Conservation (phyloP, 2,888 invertebrate genomes). For the Colostygia pectinataria region DNA sequence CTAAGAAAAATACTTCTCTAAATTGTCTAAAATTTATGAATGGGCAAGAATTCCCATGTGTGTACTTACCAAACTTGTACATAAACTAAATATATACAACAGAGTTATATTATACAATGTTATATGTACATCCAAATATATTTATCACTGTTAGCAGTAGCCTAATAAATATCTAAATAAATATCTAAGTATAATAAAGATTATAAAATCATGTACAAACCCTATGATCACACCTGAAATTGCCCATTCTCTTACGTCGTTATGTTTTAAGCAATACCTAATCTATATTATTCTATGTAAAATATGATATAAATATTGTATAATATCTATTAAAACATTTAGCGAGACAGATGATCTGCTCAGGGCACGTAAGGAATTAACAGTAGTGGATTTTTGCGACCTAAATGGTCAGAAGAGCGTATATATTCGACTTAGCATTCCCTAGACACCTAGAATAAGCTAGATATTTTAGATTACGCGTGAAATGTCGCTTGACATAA, state of each 20-base stretch:
- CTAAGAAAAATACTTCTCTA: conserved; percentile 12
- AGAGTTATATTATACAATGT: conserved; percentile 2
- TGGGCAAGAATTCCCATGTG: conserved; percentile 18
- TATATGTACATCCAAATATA: conserved; percentile 20
- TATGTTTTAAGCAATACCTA: conserved; percentile 33
- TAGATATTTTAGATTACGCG: conserved; percentile 53
- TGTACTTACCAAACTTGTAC: conserved; percentile 9
- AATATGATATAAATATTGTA: conserved; percentile 44
- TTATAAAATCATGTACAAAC: conserved; percentile 18
- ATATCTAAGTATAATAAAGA: background rate
- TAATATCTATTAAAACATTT: conserved; percentile 28
- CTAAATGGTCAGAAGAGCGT: conserved; percentile 44
- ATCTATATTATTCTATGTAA: conserved; percentile 31
- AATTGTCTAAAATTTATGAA: conserved; percentile 18
- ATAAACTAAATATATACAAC: conserved; percentile 14
- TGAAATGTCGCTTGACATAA: conserved; percentile 43
- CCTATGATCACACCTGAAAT: conserved; percentile 20
- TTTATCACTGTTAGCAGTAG: conserved; percentile 14
- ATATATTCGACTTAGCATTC: conserved; percentile 59
- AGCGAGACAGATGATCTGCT: conserved; percentile 65
- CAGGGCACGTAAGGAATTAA: conserved; percentile 80
- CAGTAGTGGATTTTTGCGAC: conserved; percentile 57
- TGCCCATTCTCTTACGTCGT: conserved; percentile 31
- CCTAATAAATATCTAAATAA: conserved; percentile 1
- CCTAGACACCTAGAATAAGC: conserved; percentile 67